Evolutionary conservation across 2,888 invertebrate species (phyloP).

Genomic region (Tupiocoris notatus): DNA sequence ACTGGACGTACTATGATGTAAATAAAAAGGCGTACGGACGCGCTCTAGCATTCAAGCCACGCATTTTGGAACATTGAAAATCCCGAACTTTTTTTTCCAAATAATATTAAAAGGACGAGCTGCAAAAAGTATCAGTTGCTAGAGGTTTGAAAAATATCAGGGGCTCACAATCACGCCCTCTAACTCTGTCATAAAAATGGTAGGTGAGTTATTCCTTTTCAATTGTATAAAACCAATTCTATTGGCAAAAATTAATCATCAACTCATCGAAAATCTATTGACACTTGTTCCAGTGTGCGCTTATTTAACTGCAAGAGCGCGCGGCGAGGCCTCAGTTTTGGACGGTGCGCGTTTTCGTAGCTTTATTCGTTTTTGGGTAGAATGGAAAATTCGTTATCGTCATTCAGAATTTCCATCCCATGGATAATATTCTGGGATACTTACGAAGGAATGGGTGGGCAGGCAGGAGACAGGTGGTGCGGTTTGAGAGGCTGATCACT

Average conservation of each 20-base stretch:
- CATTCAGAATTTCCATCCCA: background rate
- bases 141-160: too few species aligned
- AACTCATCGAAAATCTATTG: too few species aligned
- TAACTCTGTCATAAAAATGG: too few species aligned
- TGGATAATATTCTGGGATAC: background rate
- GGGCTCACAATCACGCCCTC: too few species aligned
- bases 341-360: conserved; percentile 36
- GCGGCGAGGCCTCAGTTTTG: conserved; percentile 1
- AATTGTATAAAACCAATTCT: too few species aligned
- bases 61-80: too few species aligned
- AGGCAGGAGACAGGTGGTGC: conserved; percentile 15
- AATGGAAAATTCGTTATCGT: conserved; percentile 7
- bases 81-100: too few species aligned
- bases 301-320: background rate
- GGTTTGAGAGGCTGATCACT: conserved; percentile 35
- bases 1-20: conserved; percentile 37
- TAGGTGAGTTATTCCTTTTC: too few species aligned
- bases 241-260: too few species aligned
- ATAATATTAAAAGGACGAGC: too few species aligned
- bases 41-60: background rate
- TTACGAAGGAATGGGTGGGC: conserved; percentile 30
- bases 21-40: background rate
- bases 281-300: too few species aligned
- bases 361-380: conserved; percentile 37
- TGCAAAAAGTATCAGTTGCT: too few species aligned